Evolutionary conservation across 92 coral and sea anemone genomes (phyloP), one percentile per base, ranked within the genome.

Genomic region (Chrysogorgia sp.): DNA sequence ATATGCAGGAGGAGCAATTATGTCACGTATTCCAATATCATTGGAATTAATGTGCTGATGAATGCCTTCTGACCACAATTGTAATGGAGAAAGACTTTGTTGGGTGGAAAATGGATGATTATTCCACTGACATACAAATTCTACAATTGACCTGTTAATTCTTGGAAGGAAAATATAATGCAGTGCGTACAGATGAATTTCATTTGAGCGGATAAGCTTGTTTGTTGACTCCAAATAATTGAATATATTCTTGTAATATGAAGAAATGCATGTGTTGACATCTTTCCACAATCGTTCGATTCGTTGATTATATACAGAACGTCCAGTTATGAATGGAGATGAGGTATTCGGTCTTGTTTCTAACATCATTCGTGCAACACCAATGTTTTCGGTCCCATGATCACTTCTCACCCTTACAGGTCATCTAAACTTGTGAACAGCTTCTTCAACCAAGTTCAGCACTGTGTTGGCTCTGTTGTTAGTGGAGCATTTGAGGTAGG

Each of bases 391-490:
- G 0, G 81, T 75, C 14, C 84, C 90, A 76, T 75, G 60, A 69
- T 86, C 90, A 26, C 66, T 40, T 28, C 86, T 59, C 15, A 82
- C 87, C 61, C 90, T 61, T 24, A 86, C 82, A 40, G 90, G 84
- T 40, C 82, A 20, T 52, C 86, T 83, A 82, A 67, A 86, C 34
- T 34, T 34, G 19, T 58, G 22, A 21, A 86, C 84, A 26, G 84
- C 90, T 50, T 76, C 76, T 70, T 40, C 52, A 61, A 86, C 74
- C 40, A 76, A 79, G 37, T 57, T 25, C 14, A 67, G 24, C 31
- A 86, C 90, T 37, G 90, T 86, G 58, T 57, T 80, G 10, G 90
- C 58, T 68, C 55, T 86, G 75, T 82, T 81, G 60, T 86, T 75
- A 55, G 79, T 67, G 32, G 86, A 65, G 29, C 86, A 75, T 7